phyloP scores from a whole-genome alignment of 2,113 vertebrate genomes.

The Agapornis roseicollis region DNA sequence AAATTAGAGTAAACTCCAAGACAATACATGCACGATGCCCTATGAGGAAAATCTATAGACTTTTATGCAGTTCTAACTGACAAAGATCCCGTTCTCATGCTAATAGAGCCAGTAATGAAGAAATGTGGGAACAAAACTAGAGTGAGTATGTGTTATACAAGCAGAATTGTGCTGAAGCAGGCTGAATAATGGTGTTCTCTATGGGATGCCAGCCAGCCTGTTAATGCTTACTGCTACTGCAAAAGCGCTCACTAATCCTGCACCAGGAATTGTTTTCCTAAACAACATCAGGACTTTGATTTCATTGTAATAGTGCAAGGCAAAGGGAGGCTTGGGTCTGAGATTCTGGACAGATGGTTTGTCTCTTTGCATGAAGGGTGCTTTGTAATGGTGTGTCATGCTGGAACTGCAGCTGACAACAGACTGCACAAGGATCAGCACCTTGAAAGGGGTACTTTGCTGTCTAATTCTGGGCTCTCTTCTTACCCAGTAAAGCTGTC shows the following conservation, averaged over 20 bases:
- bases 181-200: slow-evolving; percentile 26
- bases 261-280: slow-evolving; percentile 56
- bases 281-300: slow-evolving; percentile 32
- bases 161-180: slow-evolving; percentile 27
- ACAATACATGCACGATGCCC: not conserved
- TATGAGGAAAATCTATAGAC: not conserved
- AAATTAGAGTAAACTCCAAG: slow-evolving; percentile 46
- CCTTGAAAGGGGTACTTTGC: not conserved
- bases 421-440: not conserved
- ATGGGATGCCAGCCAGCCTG: slow-evolving; percentile 18
- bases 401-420: slow-evolving; percentile 23
- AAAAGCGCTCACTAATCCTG: slow-evolving; percentile 37
- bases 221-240: slow-evolving; percentile 2
- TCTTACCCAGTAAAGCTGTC: not conserved
- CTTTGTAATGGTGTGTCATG: slow-evolving; percentile 16
- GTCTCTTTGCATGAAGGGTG: not conserved
- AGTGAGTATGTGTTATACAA: not conserved
- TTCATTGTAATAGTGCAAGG: slow-evolving; percentile 20
- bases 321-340: not conserved
- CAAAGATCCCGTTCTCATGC: slow-evolving; percentile 44
- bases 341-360: not conserved
- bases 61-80: not conserved
- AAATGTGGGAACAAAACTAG: slow-evolving; percentile 51
- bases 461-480: not conserved
- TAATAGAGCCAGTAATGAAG: slow-evolving; percentile 35